A percentile compares a stretch with the other conserved stretches of the same genome.
Evolutionary conservation across 1,140 invertebrate species (phyloP).

Genomic region (Dysdera silvatica): DNA sequence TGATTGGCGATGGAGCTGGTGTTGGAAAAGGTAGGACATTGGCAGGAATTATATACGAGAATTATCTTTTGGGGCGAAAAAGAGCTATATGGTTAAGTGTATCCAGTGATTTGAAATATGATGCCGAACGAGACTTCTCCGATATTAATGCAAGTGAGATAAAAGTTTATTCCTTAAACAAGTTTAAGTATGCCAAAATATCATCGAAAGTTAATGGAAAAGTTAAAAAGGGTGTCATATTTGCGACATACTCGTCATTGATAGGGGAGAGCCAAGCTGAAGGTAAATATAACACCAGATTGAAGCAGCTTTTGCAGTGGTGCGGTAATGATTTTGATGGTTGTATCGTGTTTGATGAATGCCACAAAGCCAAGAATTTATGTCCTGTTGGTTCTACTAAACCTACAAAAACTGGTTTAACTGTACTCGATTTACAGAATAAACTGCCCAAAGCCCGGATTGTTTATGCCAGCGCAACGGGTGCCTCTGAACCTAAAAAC

Average conservation of each 20-base stretch:
- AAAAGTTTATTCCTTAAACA: slow-evolving; percentile 79
- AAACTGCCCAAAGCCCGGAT: slow-evolving; percentile 89
- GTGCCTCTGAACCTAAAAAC: slow-evolving; percentile 93
- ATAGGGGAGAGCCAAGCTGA: slow-evolving; percentile 92
- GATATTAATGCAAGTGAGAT: slow-evolving; percentile 91
- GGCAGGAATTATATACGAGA: slow-evolving; percentile 95
- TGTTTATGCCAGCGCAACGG: slow-evolving; percentile 94
- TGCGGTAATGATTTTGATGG: slow-evolving; percentile 94
- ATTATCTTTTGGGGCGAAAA: slow-evolving; percentile 85
- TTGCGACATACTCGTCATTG: slow-evolving; percentile 93
- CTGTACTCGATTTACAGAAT: slow-evolving; percentile 91
- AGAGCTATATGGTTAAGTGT: slow-evolving; percentile 90
- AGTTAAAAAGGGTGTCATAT: slow-evolving; percentile 92
- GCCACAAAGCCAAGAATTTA: slow-evolving; percentile 97
- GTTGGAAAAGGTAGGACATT: slow-evolving; percentile 98
- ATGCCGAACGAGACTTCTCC: slow-evolving; percentile 87
- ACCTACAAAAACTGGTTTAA: slow-evolving; percentile 73
- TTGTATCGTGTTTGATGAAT: slow-evolving; percentile 94
- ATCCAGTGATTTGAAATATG: slow-evolving; percentile 95
- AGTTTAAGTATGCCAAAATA: slow-evolving; percentile 94
- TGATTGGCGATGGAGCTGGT: slow-evolving; percentile 96
- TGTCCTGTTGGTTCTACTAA: slow-evolving; percentile 92
- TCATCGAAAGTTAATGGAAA: slow-evolving; percentile 83
- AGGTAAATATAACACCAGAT: slow-evolving; percentile 82
- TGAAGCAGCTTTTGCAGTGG: slow-evolving; percentile 94